Evolutionary conservation across 2,113 vertebrate genomes (phyloP).

Genomic region (Zosterops lateralis): DNA sequence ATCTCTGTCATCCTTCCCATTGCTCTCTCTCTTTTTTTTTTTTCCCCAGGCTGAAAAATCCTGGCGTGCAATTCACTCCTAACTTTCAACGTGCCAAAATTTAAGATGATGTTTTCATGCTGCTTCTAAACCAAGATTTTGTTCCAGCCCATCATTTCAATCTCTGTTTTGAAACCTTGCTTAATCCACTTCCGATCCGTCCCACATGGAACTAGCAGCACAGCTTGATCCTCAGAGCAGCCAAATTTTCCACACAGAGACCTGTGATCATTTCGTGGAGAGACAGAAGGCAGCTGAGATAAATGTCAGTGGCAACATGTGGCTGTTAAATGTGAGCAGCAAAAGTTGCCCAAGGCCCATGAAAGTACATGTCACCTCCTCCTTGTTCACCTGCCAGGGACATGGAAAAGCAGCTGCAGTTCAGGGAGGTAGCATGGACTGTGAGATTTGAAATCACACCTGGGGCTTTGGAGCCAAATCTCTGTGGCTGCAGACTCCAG

Average conservation of each 20-base stretch:
- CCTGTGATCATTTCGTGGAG: background rate
- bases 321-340: background rate
- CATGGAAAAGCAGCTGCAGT: background rate
- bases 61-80: background rate
- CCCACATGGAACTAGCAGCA: constrained; percentile 4
- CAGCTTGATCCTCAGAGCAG: background rate
- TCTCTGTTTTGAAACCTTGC: background rate
- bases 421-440: background rate
- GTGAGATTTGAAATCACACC: background rate
- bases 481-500: background rate
- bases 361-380: background rate
- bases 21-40: background rate
- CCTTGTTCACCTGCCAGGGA: constrained; percentile 16
- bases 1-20: background rate
- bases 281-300: background rate
- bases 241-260: background rate
- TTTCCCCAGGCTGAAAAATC: background rate
- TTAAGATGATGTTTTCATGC: background rate
- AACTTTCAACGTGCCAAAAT: background rate
- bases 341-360: background rate
- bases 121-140: background rate
- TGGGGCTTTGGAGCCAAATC: background rate
- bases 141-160: constrained; percentile 20
- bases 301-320: background rate
- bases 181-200: background rate